A percentile compares a stretch with the other conserved stretches of the same genome.
phyloP scores from a whole-genome alignment of 1,140 invertebrate species.

The Hermetia illucens region DNA sequence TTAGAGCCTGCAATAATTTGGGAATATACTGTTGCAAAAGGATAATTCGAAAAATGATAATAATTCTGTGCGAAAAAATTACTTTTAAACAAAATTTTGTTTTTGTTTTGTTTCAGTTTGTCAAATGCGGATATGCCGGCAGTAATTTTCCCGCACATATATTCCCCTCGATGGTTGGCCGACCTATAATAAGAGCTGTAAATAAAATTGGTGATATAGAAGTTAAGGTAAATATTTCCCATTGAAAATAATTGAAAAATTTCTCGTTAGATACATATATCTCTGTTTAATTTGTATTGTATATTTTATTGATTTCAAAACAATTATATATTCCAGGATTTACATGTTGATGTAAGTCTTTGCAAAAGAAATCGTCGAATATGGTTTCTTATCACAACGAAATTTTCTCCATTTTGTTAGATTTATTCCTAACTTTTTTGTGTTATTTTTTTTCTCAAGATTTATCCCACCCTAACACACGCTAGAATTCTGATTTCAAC shows the following conservation, averaged over 20 bases:
- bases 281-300: constrained; percentile 15
- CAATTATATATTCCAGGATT: constrained; percentile 35
- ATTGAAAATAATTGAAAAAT: constrained; percentile 3
- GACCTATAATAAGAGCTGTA: constrained; percentile 93
- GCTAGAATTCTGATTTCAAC: too few species aligned
- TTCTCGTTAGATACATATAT: constrained; percentile 7
- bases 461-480: too few species aligned
- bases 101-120: constrained; percentile 64
- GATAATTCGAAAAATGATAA: too few species aligned
- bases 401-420: too few species aligned
- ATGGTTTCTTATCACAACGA: background rate
- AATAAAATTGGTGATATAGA: constrained; percentile 98
- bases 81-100: constrained; percentile 12
- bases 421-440: too few species aligned
- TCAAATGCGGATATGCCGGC: constrained; percentile 99
- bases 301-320: constrained; percentile 16
- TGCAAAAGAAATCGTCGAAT: constrained; percentile 5
- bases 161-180: constrained; percentile 97
- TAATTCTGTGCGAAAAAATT: too few species aligned
- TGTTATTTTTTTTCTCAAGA: too few species aligned
- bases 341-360: constrained; percentile 42
- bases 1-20: too few species aligned
- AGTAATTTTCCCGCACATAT: constrained; percentile 98
- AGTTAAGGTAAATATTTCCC: constrained; percentile 69
- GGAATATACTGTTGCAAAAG: too few species aligned